Percentiles rank a stretch among this genome's conserved stretches.
Evolutionary conservation across 2,113 vertebrate species (phyloP).

Genomic region (Trichomycterus rosablanca): DNA sequence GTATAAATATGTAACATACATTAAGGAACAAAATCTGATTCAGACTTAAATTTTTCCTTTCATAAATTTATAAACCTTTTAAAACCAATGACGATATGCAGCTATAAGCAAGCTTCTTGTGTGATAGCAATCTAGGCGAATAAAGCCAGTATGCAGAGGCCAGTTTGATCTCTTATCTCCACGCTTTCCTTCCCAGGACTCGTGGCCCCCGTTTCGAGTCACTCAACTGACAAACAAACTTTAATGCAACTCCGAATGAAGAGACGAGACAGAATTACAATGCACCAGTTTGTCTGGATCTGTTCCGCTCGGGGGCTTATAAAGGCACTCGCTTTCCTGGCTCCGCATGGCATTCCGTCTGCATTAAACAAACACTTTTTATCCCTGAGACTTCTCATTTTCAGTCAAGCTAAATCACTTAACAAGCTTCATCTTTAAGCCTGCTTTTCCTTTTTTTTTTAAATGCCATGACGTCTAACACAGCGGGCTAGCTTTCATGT

Average conservation of each 20-base stretch:
- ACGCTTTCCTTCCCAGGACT: constrained; percentile 1
- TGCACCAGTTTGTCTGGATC: constrained; percentile 61
- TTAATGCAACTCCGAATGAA: constrained; percentile 47
- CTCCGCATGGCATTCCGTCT: constrained; percentile 50
- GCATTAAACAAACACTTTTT: constrained; percentile 60
- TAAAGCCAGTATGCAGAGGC: constrained; percentile 40
- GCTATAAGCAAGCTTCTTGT: constrained; percentile 29
- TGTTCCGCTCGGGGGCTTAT: constrained; percentile 52
- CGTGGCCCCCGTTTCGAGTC: background rate
- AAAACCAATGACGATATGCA: constrained; percentile 14
- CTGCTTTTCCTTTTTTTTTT: constrained; percentile 27
- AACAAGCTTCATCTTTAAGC: constrained; percentile 74
- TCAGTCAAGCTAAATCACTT: constrained; percentile 65
- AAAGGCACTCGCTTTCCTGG: constrained; percentile 42
- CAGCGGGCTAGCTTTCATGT: constrained; percentile 65
- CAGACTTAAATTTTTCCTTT: constrained; percentile 15
- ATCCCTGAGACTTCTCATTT: constrained; percentile 49
- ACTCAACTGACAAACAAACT: constrained; percentile 57
- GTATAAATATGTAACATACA: too few relatives aligned
- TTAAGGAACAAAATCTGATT: background rate
- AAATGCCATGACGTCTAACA: constrained; percentile 71
- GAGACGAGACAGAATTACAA: constrained; percentile 47
- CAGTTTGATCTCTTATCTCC: constrained; percentile 57
- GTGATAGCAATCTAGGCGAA: constrained; percentile 58
- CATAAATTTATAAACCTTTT: constrained; percentile 18